phyloP scores from a whole-genome alignment of 64 coral and sea anemone genomes.

The Exaiptasia diaphana region DNA sequence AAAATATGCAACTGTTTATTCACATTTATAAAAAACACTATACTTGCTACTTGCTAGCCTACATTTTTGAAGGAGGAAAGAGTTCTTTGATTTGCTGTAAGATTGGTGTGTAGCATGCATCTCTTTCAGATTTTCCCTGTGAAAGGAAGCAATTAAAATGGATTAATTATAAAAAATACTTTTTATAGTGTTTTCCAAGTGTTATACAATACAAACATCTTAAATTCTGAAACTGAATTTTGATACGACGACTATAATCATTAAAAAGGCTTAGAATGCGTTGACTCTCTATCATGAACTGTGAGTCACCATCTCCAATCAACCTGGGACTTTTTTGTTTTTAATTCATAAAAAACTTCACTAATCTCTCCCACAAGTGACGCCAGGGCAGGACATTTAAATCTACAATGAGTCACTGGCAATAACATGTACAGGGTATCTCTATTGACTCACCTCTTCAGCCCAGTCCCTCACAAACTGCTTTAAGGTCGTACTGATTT shows the following conservation, averaged over 20 bases:
- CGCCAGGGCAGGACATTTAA: too few species aligned
- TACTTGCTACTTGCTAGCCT: neutral
- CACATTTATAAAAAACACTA: neutral
- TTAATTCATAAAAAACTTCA: too few species aligned
- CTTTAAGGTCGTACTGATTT: constrained; percentile 79
- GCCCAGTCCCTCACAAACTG: constrained; percentile 99
- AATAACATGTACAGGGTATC: too few species aligned
- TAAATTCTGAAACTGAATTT: too few species aligned
- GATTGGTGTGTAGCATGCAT: constrained; percentile 89
- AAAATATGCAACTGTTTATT: too few species aligned
- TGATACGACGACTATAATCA: too few species aligned
- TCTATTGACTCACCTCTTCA: constrained; percentile 68
- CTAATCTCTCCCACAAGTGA: too few species aligned
- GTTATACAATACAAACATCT: neutral
- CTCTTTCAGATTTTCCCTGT: constrained; percentile 75
- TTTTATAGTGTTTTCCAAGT: neutral
- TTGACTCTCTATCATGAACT: too few species aligned
- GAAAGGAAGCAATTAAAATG: neutral
- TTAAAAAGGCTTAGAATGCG: too few species aligned
- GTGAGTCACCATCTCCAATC: too few species aligned
- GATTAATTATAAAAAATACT: neutral
- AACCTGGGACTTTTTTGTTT: too few species aligned
- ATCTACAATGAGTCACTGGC: too few species aligned
- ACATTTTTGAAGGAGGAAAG: constrained; percentile 70
- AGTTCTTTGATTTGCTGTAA: constrained; percentile 81